Evolutionary conservation across 2,113 vertebrate species (phyloP).

Genomic region (Campylorhamphus procurvoides): DNA sequence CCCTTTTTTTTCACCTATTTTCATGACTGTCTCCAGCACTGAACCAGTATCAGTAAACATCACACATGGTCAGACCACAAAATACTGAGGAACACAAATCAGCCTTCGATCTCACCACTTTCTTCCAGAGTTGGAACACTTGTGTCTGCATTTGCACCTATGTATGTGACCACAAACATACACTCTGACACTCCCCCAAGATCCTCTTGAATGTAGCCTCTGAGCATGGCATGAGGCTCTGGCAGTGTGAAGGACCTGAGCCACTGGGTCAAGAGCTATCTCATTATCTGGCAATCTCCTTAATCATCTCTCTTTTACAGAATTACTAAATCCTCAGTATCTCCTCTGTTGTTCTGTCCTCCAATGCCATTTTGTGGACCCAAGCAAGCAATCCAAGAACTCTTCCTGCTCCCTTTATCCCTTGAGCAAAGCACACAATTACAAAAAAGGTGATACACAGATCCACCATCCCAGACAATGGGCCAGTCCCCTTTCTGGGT

Average conservation of each 20-base stretch:
- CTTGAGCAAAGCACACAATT: neutral
- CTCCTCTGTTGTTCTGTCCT: neutral
- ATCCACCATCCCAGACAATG: neutral
- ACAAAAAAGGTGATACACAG: fast-evolving
- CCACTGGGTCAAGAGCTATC: neutral
- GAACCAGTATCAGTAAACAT: neutral
- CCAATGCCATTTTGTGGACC: neutral
- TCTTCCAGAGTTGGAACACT: neutral
- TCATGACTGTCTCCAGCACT: neutral
- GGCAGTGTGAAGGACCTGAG: neutral
- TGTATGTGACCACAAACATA: neutral
- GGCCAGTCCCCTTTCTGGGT: neutral
- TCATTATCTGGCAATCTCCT: neutral
- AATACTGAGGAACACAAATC: neutral
- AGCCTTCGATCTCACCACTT: neutral
- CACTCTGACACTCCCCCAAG: neutral
- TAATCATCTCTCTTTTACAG: neutral
- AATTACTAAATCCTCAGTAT: neutral
- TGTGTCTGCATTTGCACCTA: neutral
- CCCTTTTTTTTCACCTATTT: neutral
- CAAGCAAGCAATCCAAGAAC: neutral
- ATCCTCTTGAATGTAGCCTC: neutral
- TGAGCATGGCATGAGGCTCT: neutral
- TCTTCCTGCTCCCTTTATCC: neutral
- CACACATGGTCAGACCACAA: neutral